Evolutionary conservation across 1,140 invertebrate species (phyloP), one percentile per base, ranked within the genome.

Genomic region (Papilio helenus): DNA sequence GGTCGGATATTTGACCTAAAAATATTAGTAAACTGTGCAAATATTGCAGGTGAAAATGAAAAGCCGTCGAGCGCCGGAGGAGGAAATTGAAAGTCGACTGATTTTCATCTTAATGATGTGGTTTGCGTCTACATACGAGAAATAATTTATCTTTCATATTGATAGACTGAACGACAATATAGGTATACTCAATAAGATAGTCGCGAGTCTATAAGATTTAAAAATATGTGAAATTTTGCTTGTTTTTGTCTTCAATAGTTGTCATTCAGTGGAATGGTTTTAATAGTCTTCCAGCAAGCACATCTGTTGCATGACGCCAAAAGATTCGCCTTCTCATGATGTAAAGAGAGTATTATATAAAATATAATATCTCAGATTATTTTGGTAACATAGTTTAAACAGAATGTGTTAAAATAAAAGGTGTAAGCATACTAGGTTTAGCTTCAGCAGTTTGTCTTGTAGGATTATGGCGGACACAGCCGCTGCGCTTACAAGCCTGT

Each of bases 51-150:
- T 26, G 58, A 61, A 61, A 61, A 26, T 26, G 58, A 61, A 26
- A 61, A 12, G 20, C 20, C 58, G 58, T 3, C 23, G 58, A 61
- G 23, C 58, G 10, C 20, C 58, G 23, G 20, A 10, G 58, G 4
- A 58, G 58, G 58, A 61, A 61, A 61, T 61, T 61, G 58, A 61
- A 61, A 61, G 58, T 61, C 58, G 23, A 26, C 58, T 26, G 58
- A 61, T 61, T 61, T 26, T 61, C 20, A 61, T 61, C 58, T 26
- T 26, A 61, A 61, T 61, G 58, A 61, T 61, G 12, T 26, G 58
- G 20, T 26, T 26, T 4, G 58, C 58, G 58, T 26, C 58, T 61
- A 61, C 23, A 58, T 10, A 7, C 18, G 51, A n/a, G 8, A n/a
- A 20, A 8, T 18, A 55, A n/a, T 55, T 55, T n/a, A 55, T 20